These are phyloP conservation scores for Chromoteleia sp. DNA, from an alignment of 2,888 invertebrate genomes.

Conservation along the genomic window DNA sequence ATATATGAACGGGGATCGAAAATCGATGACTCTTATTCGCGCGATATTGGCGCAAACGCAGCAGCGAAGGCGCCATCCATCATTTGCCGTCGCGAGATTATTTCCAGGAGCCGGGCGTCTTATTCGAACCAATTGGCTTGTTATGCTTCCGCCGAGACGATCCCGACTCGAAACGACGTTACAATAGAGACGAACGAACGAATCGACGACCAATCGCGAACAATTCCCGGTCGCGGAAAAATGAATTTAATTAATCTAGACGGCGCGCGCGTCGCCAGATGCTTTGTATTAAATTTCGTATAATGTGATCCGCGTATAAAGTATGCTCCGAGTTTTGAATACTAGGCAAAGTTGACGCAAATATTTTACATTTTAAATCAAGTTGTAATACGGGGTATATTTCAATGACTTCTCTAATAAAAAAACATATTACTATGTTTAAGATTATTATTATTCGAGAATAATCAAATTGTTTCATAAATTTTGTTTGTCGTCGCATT, in stretches of 20 bases:
- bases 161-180: slow-evolving; percentile 34
- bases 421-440: no score
- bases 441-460: no score
- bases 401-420: no score
- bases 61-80: slow-evolving; percentile 45
- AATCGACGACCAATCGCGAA: slow-evolving; percentile 1
- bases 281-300: slow-evolving; percentile 24
- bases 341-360: no score
- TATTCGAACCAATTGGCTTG: slow-evolving; percentile 61
- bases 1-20: slow-evolving; percentile 47
- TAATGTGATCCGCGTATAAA: neutral
- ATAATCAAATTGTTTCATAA: no score
- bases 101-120: slow-evolving; percentile 50
- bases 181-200: slow-evolving; percentile 26
- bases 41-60: slow-evolving; percentile 42
- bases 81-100: slow-evolving; percentile 45
- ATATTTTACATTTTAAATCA: no score
- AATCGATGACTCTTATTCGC: slow-evolving; percentile 53
- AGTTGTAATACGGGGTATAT: no score
- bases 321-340: neutral
- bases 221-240: slow-evolving; percentile 17
- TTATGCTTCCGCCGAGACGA: slow-evolving; percentile 56
- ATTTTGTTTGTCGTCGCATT: no score
- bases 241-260: slow-evolving; percentile 51
- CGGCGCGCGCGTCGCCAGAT: slow-evolving; percentile 7